Evolutionary conservation across 2,797 vertebrate genomes (phyloP).

Genomic region (Sphaeramia orbicularis): DNA sequence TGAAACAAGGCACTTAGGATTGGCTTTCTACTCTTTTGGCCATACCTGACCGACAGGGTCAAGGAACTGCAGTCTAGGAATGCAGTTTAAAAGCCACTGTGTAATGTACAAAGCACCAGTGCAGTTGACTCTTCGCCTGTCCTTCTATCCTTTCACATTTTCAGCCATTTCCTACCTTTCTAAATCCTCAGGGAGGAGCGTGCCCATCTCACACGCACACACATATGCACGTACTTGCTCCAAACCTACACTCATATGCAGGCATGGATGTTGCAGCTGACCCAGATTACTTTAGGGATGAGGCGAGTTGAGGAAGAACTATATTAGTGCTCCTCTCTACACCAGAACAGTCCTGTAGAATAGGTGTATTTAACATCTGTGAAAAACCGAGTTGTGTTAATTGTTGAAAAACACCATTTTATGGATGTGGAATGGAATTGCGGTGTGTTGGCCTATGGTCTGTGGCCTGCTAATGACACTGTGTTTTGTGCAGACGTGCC

Average conservation of each 20-base stretch:
- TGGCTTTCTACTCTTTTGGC: conserved; percentile 5
- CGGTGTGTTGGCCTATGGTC: neutral
- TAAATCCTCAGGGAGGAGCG: conserved; percentile 18
- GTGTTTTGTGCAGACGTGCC: neutral
- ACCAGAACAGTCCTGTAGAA: neutral
- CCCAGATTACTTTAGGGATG: conserved; percentile 58
- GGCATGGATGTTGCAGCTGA: conserved; percentile 31
- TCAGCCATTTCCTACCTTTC: conserved; percentile 33
- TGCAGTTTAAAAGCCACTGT: conserved; percentile 15
- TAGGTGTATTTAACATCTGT: neutral
- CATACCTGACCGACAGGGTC: neutral
- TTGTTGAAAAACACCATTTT: neutral
- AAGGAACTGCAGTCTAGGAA: neutral
- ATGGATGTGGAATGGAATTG: conserved; percentile 2
- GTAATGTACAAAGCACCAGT: neutral
- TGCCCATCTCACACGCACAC: conserved; percentile 7
- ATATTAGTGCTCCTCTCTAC: conserved; percentile 7
- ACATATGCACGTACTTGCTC: conserved; percentile 6
- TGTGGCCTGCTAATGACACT: neutral
- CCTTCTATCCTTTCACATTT: conserved; percentile 27
- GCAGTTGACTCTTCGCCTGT: conserved; percentile 27
- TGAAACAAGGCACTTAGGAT: neutral
- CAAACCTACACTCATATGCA: conserved; percentile 14
- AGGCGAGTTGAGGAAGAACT: conserved; percentile 1
- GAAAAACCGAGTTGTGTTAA: neutral